Evolutionary conservation across 2,113 vertebrate species (phyloP).

Genomic region (Cricetomys ansorgei): DNA sequence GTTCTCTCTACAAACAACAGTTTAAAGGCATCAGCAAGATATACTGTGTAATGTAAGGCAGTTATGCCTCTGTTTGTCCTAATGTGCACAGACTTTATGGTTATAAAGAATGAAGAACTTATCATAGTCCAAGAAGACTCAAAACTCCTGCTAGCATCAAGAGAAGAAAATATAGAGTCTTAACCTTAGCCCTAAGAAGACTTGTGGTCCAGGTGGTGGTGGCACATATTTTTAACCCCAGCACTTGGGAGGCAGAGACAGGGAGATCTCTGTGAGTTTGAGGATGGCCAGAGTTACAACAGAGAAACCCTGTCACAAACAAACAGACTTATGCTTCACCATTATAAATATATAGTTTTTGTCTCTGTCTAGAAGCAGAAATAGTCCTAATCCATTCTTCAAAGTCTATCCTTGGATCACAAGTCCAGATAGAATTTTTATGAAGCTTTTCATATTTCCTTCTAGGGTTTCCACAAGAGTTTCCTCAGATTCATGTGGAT

Average conservation of each 20-base stretch:
- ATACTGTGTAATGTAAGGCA: neutral
- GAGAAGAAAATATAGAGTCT: neutral
- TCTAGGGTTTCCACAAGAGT: neutral
- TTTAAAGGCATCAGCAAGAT: neutral
- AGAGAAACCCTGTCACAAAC: too few species aligned
- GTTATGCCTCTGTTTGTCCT: neutral
- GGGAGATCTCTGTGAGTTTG: too few species aligned
- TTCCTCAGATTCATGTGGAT: neutral
- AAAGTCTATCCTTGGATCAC: neutral
- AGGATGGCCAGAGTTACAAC: too few species aligned
- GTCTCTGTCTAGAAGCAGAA: neutral
- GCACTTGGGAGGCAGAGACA: too few species aligned
- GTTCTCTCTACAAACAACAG: neutral
- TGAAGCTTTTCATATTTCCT: neutral
- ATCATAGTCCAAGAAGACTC: neutral
- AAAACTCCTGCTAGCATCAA: neutral
- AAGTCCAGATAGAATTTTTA: neutral
- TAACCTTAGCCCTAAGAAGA: neutral
- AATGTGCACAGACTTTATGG: neutral
- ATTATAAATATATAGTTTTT: neutral
- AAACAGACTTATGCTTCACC: neutral
- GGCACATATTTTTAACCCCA: too few species aligned
- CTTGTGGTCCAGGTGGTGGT: too few species aligned
- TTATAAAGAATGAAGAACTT: neutral
- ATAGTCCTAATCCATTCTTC: rapidly evolving